Percentiles rank a stretch among this genome's conserved stretches.
Evolutionary conservation across 2,113 vertebrate species (phyloP).

Genomic region (Tenebrosternarchus preto): DNA sequence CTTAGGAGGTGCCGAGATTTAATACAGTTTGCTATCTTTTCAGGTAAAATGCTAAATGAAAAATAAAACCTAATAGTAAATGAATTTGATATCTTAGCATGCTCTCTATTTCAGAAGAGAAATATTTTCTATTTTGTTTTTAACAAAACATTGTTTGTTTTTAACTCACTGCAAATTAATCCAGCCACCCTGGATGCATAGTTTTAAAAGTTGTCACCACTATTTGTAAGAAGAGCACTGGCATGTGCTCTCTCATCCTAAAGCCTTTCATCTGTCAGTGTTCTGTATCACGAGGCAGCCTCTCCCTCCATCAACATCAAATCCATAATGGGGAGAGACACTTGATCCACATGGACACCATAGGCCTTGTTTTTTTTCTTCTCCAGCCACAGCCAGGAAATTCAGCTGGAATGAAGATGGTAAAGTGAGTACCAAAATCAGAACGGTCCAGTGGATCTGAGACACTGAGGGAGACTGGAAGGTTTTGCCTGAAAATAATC

Average conservation of each 20-base stretch:
- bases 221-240: background rate
- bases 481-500: constrained; percentile 65
- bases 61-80: too few relatives aligned
- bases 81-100: too few relatives aligned
- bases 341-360: background rate
- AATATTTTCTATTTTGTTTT: too few relatives aligned
- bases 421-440: constrained; percentile 52
- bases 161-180: too few relatives aligned
- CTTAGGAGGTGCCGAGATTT: too few relatives aligned
- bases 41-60: too few relatives aligned
- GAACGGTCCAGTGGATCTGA: constrained; percentile 61
- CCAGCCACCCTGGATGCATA: background rate
- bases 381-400: constrained; percentile 47
- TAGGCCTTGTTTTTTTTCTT: background rate
- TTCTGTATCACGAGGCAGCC: background rate
- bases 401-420: constrained; percentile 54
- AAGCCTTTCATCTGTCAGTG: background rate
- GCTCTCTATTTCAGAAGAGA: too few relatives aligned
- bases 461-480: constrained; percentile 53
- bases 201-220: background rate
- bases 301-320: background rate
- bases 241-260: background rate
- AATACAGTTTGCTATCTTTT: too few relatives aligned
- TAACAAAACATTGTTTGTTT: too few relatives aligned
- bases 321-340: constrained; percentile 5